Percentiles rank a stretch among this genome's conserved stretches.
Evolutionary conservation across 2,888 invertebrate species (phyloP).

Genomic region (Lordiphosa fenestrarum): DNA sequence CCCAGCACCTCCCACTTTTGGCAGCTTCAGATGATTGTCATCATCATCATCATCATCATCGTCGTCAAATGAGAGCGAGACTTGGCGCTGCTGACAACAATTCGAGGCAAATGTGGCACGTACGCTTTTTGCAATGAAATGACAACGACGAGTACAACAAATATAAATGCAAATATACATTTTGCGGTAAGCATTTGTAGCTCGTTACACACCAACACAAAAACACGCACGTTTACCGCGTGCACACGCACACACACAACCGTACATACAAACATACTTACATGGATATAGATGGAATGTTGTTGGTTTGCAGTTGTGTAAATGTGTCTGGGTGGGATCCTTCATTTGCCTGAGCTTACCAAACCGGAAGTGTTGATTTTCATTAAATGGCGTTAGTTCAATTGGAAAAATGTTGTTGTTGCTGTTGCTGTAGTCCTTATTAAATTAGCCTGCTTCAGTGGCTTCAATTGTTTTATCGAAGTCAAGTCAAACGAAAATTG

Average conservation of each 20-base stretch:
- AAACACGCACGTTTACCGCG: constrained; percentile 14
- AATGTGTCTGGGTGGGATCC: constrained; percentile 4
- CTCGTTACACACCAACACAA: constrained; percentile 47
- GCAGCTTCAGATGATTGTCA: constrained; percentile 3
- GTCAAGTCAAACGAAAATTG: constrained; percentile 58
- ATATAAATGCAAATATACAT: constrained; percentile 66
- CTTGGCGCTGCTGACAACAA: constrained; percentile 11
- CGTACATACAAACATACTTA: neutral
- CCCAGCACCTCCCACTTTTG: neutral
- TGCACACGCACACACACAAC: neutral
- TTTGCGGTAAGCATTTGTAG: constrained; percentile 66
- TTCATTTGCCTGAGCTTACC: constrained; percentile 31
- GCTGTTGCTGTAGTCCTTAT: constrained; percentile 49
- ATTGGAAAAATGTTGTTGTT: constrained; percentile 61
- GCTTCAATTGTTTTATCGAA: constrained; percentile 30
- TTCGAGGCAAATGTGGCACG: constrained; percentile 58
- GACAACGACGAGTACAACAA: constrained; percentile 46
- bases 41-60: neutral
- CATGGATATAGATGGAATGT: constrained; percentile 16
- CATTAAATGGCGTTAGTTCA: constrained; percentile 61
- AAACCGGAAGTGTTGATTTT: constrained; percentile 69
- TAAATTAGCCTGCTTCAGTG: constrained; percentile 66
- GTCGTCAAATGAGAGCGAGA: neutral
- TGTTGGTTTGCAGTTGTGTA: constrained; percentile 30
- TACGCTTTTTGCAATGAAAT: constrained; percentile 53